Evolutionary conservation across 2,888 invertebrate species (phyloP).

Genomic region (Boloria euphrosyne): DNA sequence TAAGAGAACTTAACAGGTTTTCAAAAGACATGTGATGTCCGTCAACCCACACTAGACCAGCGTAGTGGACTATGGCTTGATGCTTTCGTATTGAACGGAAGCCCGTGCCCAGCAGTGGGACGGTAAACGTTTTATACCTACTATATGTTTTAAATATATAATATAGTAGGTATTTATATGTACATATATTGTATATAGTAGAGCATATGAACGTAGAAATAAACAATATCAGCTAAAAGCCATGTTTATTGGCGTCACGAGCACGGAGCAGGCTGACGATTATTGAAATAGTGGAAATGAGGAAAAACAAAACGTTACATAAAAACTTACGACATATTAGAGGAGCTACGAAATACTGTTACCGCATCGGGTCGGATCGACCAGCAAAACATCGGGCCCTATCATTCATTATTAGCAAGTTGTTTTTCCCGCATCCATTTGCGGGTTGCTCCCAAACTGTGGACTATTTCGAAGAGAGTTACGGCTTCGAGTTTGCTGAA

Average conservation of each 20-base stretch:
- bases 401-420: constrained; percentile 68
- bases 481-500: constrained; percentile 28
- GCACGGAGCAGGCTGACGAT: constrained; percentile 28
- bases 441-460: constrained; percentile 34
- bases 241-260: constrained; percentile 28
- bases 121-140: no score
- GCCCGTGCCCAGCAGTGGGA: no score
- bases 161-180: no score
- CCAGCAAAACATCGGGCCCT: constrained; percentile 41
- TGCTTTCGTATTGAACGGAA: no score
- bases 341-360: constrained; percentile 42
- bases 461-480: constrained; percentile 33
- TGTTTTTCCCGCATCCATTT: constrained; percentile 61
- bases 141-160: no score
- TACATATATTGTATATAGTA: neutral
- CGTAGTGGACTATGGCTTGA: no score
- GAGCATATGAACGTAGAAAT: neutral
- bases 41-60: no score
- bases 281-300: constrained; percentile 42
- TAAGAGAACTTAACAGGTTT: no score
- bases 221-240: constrained; percentile 15
- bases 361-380: constrained; percentile 37
- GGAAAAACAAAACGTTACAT: constrained; percentile 44
- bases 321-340: constrained; percentile 48
- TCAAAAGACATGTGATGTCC: no score